These are phyloP conservation scores for Drosophila micromelanica DNA, from an alignment of 1,140 invertebrate genomes.

Conservation along the genomic window DNA sequence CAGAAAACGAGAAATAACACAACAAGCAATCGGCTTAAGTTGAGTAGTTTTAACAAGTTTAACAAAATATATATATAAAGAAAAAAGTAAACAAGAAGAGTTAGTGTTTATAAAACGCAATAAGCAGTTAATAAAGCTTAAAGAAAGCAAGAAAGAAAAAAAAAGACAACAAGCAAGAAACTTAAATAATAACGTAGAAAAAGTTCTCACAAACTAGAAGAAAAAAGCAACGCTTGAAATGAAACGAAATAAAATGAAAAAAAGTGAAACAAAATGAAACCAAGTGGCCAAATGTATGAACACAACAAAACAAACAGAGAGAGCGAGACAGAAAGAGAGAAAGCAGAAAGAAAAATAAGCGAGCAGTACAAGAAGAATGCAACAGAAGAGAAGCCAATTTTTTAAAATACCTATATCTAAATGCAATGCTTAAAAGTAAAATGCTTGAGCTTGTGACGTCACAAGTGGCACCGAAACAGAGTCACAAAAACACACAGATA, in stretches of 20 bases:
- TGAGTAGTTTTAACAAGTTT: slow-evolving; percentile 73
- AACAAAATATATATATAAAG: slow-evolving; percentile 35
- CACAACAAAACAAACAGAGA: slow-evolving; percentile 5
- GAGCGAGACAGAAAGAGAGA: slow-evolving; percentile 5
- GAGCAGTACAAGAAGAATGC: not conserved
- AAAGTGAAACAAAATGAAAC: slow-evolving; percentile 58
- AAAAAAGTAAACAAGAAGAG: slow-evolving; percentile 34
- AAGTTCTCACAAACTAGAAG: slow-evolving; percentile 63
- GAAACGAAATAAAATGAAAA: slow-evolving; percentile 26
- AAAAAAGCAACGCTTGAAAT: slow-evolving; percentile 39
- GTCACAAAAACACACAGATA: slow-evolving; percentile 11
- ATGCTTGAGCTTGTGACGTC: slow-evolving; percentile 56
- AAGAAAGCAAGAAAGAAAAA: slow-evolving; percentile 39
- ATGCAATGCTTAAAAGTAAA: slow-evolving; percentile 20
- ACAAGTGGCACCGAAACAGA: slow-evolving; percentile 29
- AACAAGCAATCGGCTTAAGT: slow-evolving; percentile 62
- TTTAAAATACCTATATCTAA: slow-evolving; percentile 29
- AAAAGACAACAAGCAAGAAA: slow-evolving; percentile 16
- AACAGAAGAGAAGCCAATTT: slow-evolving; percentile 58
- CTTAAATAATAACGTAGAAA: slow-evolving; percentile 51
- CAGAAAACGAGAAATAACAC: slow-evolving; percentile 19
- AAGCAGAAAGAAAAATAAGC: not conserved
- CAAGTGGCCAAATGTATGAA: slow-evolving; percentile 72
- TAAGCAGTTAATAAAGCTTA: slow-evolving; percentile 67
- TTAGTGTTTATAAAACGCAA: slow-evolving; percentile 83